Conservation (phyloP, 2,888 invertebrate genomes). For the Lochmaea crataegi region DNA sequence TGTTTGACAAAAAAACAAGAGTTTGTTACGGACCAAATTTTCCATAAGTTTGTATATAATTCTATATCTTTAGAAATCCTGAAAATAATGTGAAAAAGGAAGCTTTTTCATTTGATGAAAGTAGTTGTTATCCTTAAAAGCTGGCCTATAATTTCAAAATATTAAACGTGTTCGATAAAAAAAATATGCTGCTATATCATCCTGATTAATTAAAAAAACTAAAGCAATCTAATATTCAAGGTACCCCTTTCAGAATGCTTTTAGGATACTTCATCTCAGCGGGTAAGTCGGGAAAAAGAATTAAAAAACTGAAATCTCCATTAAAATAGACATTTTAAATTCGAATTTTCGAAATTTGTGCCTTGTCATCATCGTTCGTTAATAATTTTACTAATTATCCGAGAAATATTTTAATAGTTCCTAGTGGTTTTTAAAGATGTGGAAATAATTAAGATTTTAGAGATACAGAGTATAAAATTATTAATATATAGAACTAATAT, state of each 20-base stretch:
- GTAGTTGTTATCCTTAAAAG: neutral
- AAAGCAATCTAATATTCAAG: slow-evolving; percentile 8
- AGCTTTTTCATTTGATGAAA: too few relatives aligned
- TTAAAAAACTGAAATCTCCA: slow-evolving; percentile 8
- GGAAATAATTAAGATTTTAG: slow-evolving; percentile 15
- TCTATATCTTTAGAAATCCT: too few relatives aligned
- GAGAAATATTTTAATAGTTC: neutral
- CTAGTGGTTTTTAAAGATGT: neutral
- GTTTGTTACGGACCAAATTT: too few relatives aligned
- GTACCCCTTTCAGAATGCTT: slow-evolving; percentile 17
- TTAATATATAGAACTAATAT: neutral
- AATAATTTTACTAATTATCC: slow-evolving; percentile 13
- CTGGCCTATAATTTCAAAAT: neutral
- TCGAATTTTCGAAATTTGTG: slow-evolving; percentile 2
- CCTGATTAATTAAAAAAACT: slow-evolving; percentile 9
- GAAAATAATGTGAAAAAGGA: too few relatives aligned
- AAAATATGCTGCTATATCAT: slow-evolving; percentile 9
- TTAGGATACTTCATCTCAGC: slow-evolving; percentile 8
- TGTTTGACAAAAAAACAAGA: too few relatives aligned
- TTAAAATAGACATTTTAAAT: slow-evolving; percentile 12
- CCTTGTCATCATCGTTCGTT: slow-evolving; percentile 6
- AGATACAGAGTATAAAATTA: neutral
- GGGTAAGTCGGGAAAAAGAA: neutral
- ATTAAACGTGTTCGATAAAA: neutral
- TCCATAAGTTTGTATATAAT: too few relatives aligned